Evolutionary conservation across 2,113 vertebrate species (phyloP).

Genomic region (Pseudorasbora parva): DNA sequence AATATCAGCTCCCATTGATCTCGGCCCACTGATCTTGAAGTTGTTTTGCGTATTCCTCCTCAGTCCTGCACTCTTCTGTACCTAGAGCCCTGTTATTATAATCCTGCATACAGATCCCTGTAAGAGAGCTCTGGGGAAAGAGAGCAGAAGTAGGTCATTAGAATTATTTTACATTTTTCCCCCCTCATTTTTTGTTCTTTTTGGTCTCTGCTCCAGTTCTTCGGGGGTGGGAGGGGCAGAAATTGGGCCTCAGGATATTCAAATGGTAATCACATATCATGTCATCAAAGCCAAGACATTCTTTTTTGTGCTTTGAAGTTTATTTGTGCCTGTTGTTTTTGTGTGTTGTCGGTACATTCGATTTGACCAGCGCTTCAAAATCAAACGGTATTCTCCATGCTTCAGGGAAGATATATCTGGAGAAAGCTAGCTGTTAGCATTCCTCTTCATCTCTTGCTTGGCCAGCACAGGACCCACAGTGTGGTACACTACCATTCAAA

Average conservation of each 20-base stretch:
- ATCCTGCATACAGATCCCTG: slow-evolving; percentile 35
- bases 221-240: slow-evolving; percentile 27
- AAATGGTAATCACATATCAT: slow-evolving; percentile 56
- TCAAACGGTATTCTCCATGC: neutral
- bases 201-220: slow-evolving; percentile 37
- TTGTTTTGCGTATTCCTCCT: neutral
- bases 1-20: slow-evolving; percentile 44
- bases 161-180: slow-evolving; percentile 54
- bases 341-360: neutral
- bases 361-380: slow-evolving; percentile 27
- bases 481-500: neutral
- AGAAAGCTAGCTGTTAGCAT: neutral
- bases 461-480: neutral
- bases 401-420: neutral
- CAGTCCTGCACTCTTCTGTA: slow-evolving; percentile 29
- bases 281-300: slow-evolving; percentile 46
- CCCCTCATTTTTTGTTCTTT: slow-evolving; percentile 23
- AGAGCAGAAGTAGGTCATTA: slow-evolving; percentile 54
- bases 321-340: slow-evolving; percentile 21
- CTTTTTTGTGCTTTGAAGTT: slow-evolving; percentile 38
- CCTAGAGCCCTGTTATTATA: slow-evolving; percentile 41
- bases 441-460: slow-evolving; percentile 5
- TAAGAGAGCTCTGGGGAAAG: slow-evolving; percentile 31
- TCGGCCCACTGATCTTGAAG: slow-evolving; percentile 21
- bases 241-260: slow-evolving; percentile 37